A percentile compares a stretch with the other conserved stretches of the same genome.
Evolutionary conservation across 2,113 vertebrate species (phyloP).

Genomic region (Tetrax tetrax): DNA sequence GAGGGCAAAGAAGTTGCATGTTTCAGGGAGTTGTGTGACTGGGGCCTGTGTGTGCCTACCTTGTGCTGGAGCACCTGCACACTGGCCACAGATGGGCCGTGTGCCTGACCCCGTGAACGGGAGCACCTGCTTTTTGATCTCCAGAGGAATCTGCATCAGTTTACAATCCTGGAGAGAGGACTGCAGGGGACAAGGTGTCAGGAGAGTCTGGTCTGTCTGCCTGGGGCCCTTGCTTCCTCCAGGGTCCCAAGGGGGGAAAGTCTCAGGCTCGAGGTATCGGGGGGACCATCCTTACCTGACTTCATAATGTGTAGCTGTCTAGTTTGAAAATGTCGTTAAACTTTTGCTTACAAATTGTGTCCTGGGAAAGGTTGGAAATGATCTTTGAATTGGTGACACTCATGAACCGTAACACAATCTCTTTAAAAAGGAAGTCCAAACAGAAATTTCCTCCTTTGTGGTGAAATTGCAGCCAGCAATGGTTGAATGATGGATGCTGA

Average conservation of each 20-base stretch:
- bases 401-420: not conserved
- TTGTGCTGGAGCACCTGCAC: not conserved
- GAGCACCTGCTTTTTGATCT: not conserved
- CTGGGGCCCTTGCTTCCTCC: not conserved
- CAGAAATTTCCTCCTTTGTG: conserved; percentile 37
- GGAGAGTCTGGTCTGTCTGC: too few species aligned
- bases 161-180: not conserved
- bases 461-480: not conserved
- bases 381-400: not conserved
- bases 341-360: not conserved
- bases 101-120: rapidly evolving
- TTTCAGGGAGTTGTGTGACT: not conserved
- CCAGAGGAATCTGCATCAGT: not conserved
- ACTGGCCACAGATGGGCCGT: not conserved
- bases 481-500: not conserved
- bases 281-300: not conserved
- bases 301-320: not conserved
- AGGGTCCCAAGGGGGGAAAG: not conserved
- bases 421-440: not conserved
- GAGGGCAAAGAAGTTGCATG: not conserved
- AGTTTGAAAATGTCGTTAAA: not conserved
- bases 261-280: too few species aligned
- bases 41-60: not conserved
- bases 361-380: not conserved
- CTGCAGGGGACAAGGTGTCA: not conserved